Evolutionary conservation across 2,797 vertebrate species (phyloP), one percentile per base, ranked within the genome.

Genomic region (Lithobates sylvaticus): DNA sequence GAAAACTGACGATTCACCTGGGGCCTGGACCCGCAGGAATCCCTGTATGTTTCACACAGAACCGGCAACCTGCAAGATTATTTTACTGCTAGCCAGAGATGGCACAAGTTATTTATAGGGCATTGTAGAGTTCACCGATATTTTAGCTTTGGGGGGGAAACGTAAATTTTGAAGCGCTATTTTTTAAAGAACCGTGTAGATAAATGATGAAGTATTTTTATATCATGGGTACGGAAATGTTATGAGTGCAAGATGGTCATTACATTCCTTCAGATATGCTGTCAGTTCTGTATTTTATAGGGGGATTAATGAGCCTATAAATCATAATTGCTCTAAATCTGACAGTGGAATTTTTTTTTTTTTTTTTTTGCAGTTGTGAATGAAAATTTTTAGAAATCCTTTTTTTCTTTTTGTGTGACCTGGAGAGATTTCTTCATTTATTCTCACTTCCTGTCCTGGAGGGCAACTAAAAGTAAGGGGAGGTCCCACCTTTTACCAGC

Each of bases 21-120:
- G 21, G 32, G 13, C 34, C 8, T 3, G 10, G 32, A 78, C 34
- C 13, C 23, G 8, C 29, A 32, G 12, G 7, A 34, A 4, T 26
- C 15, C 36, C 54, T n/a, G 23, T 4, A 0, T 3, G 36, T 65
- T 27, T 13, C 47, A 2, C 50, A 5, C 10, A n/a, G 32, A 77
- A 1, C 13, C 32, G 5, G 21, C 29, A 18, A 10, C 36, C 10
- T 10, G 12, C 21, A 5, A 10, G 36, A 44, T 73, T 72, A 81
- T 81, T 72, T 81, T 81, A 72, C 47, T 54, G 69, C 18, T 50
- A 5, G 29, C 69, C 13, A 21, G 4, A 68, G 61, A 36, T 32
- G 81, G 72, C 64, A 21, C 44, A 44, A 18, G 32, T 83, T 39
- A 69, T 84, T 76, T 84, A 36, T 54, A 76, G 73, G 82, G 73